phyloP scores from a whole-genome alignment of 1,140 invertebrate species.

The Bombus cullumanus region DNA sequence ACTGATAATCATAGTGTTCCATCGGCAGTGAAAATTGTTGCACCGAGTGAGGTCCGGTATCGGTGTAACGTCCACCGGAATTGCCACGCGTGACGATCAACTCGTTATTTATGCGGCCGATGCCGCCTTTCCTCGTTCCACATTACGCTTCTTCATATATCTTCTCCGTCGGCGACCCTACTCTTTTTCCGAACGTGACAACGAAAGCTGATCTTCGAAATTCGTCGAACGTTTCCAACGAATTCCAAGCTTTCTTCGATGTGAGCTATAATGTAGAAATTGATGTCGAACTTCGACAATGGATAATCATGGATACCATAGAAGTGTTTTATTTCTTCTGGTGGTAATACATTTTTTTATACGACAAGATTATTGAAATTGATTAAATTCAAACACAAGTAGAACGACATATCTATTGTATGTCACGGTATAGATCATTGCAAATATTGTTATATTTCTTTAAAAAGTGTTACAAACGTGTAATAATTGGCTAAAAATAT shows the following conservation, averaged over 20 bases:
- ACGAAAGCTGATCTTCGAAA: slow-evolving; percentile 14
- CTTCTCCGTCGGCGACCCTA: slow-evolving; percentile 1
- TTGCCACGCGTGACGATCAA: slow-evolving; percentile 40
- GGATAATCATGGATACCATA: too few relatives aligned
- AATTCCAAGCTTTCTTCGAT: background rate
- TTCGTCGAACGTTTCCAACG: background rate
- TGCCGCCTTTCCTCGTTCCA: slow-evolving; percentile 40
- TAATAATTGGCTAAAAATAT: too few relatives aligned
- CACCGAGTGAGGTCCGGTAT: slow-evolving; percentile 3
- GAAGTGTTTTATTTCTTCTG: too few relatives aligned
- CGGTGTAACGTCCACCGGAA: slow-evolving; percentile 33
- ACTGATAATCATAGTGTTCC: slow-evolving; percentile 70
- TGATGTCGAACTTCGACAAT: background rate
- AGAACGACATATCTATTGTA: too few relatives aligned
- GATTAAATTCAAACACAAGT: too few relatives aligned
- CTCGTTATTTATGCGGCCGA: slow-evolving; percentile 65
- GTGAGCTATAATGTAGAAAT: background rate
- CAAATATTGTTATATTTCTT: too few relatives aligned
- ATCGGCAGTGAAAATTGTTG: slow-evolving; percentile 60
- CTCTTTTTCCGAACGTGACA: background rate
- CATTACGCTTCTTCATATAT: slow-evolving; percentile 40
- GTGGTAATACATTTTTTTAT: too few relatives aligned
- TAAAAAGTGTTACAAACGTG: too few relatives aligned
- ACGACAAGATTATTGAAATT: too few relatives aligned
- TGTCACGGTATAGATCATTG: too few relatives aligned